phyloP scores from a whole-genome alignment of 2,888 invertebrate species.

The Sympetrum striolatum region DNA sequence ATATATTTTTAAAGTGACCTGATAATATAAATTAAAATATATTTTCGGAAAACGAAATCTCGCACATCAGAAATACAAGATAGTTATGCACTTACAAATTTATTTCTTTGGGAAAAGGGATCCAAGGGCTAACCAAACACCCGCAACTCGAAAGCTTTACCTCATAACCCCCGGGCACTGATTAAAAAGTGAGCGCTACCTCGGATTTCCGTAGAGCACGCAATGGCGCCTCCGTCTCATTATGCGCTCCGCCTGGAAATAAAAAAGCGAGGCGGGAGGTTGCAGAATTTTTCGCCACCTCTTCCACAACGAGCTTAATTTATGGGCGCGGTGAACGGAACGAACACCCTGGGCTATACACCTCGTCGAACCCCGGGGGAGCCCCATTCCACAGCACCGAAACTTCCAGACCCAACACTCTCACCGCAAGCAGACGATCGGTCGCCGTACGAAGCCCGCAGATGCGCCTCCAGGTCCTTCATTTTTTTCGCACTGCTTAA shows the following conservation, averaged over 20 bases:
- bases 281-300: constrained; percentile 39
- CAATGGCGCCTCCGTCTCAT: constrained; percentile 24
- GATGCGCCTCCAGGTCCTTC: neutral
- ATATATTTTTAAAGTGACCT: no score
- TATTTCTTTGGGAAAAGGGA: no score
- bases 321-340: constrained; percentile 26
- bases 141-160: neutral
- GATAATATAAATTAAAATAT: no score
- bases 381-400: neutral
- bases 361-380: neutral
- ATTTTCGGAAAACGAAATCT: no score
- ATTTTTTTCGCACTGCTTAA: neutral
- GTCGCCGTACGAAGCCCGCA: neutral
- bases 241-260: neutral
- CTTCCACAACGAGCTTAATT: constrained; percentile 38
- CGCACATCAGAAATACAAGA: no score
- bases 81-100: no score
- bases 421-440: neutral
- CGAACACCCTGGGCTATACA: constrained; percentile 27
- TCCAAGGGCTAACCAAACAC: no score
- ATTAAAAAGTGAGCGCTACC: neutral
- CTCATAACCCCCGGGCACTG: neutral
- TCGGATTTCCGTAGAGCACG: constrained; percentile 27
- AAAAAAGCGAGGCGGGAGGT: neutral
- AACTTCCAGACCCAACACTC: neutral